Conservation (phyloP, 1,140 invertebrate genomes). For the Drosophila pseudoananassae region DNA sequence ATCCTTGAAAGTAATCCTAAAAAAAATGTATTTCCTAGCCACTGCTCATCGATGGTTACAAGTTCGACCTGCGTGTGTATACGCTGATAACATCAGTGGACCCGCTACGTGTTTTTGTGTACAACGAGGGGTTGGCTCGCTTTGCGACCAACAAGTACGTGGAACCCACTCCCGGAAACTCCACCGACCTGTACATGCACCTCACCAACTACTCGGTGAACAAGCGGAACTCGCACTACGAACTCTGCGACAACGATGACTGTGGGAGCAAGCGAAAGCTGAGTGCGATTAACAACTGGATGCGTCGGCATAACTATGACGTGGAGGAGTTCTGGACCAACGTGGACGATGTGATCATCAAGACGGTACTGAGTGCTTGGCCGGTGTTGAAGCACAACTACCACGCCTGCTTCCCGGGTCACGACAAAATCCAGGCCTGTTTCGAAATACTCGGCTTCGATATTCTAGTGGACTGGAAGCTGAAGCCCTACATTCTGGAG, state of each 20-base stretch:
- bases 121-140: slow-evolving; percentile 96
- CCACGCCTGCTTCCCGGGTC: slow-evolving; percentile 93
- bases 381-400: slow-evolving; percentile 95
- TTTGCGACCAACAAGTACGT: slow-evolving; percentile 94
- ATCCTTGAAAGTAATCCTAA: not conserved
- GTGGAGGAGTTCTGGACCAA: slow-evolving; percentile 90
- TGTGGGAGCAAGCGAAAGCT: slow-evolving; percentile 94
- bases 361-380: slow-evolving; percentile 94
- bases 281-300: slow-evolving; percentile 91
- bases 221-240: slow-evolving; percentile 93
- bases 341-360: slow-evolving; percentile 95
- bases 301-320: slow-evolving; percentile 89
- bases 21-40: slow-evolving; percentile 84
- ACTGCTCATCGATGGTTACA: slow-evolving; percentile 97
- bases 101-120: slow-evolving; percentile 96
- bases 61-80: slow-evolving; percentile 98
- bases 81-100: slow-evolving; percentile 97
- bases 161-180: slow-evolving; percentile 91
- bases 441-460: slow-evolving; percentile 96
- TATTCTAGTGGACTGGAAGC: slow-evolving; percentile 92
- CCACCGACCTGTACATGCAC: slow-evolving; percentile 96
- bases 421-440: slow-evolving; percentile 93
- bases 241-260: slow-evolving; percentile 86
- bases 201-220: slow-evolving; percentile 99
- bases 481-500: slow-evolving; percentile 94